Evolutionary conservation across 2,797 vertebrate species (phyloP).

Genomic region (Fistularia tabacaria): DNA sequence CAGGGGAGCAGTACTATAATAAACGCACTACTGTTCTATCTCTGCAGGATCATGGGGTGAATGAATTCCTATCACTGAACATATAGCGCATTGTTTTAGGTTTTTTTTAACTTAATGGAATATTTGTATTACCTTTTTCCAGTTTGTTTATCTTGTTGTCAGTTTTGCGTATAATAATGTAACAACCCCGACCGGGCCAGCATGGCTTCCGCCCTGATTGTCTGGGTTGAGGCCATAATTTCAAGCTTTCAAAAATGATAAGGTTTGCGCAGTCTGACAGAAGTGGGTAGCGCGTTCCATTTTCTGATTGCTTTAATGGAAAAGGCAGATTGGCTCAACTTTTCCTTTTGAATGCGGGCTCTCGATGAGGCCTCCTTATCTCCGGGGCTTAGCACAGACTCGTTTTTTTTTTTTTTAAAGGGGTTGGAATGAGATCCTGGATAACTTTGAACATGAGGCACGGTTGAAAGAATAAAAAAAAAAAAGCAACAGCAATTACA

Average conservation of each 20-base stretch:
- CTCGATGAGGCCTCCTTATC: conserved; percentile 42
- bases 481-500: conserved; percentile 5
- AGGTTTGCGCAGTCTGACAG: conserved; percentile 18
- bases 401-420: conserved; percentile 11
- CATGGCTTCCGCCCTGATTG: conserved; percentile 6
- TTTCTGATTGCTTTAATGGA: conserved; percentile 45
- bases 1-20: too few relatives aligned
- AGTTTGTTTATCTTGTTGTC: conserved; percentile 8
- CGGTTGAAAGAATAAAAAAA: conserved; percentile 15
- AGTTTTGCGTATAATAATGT: conserved; percentile 5
- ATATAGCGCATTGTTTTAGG: too few relatives aligned
- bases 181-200: conserved; percentile 9
- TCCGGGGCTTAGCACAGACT: conserved; percentile 29
- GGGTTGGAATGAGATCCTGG: conserved; percentile 25
- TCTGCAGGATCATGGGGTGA: too few relatives aligned
- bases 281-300: conserved; percentile 19
- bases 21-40: too few relatives aligned
- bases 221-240: conserved; percentile 22
- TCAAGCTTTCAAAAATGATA: conserved; percentile 35
- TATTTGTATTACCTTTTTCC: not conserved
- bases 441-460: conserved; percentile 37
- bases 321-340: conserved; percentile 31
- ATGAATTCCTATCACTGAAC: too few relatives aligned
- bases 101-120: too few relatives aligned
- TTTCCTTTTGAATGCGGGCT: conserved; percentile 32